Conservation (phyloP, 2,888 invertebrate genomes). For the Thelaira solivaga region DNA sequence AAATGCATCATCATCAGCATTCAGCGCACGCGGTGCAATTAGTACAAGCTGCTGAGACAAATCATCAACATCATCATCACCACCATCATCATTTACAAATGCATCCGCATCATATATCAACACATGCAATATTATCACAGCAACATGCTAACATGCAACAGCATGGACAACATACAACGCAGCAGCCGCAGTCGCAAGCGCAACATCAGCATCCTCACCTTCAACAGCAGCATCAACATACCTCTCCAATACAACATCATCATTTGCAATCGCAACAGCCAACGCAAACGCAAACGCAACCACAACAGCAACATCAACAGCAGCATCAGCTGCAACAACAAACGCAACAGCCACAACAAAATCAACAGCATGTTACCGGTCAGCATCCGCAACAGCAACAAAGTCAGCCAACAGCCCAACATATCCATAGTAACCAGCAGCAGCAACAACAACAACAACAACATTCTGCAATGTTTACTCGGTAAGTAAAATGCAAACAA, state of each 20-base stretch:
- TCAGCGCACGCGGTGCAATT: slow-evolving; percentile 56
- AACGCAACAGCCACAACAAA: slow-evolving; percentile 32
- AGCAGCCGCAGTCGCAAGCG: slow-evolving; percentile 64
- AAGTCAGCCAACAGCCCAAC: slow-evolving; percentile 45
- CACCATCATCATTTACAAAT: slow-evolving; percentile 65
- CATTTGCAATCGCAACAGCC: slow-evolving; percentile 35
- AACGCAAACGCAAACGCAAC: no score
- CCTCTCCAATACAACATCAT: slow-evolving; percentile 59
- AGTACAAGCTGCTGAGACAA: slow-evolving; percentile 48
- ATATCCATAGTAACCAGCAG: slow-evolving; percentile 58
- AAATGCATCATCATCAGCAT: slow-evolving; percentile 64
- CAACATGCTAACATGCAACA: slow-evolving; percentile 54
- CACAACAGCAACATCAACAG: slow-evolving; percentile 64
- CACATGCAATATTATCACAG: slow-evolving; percentile 60
- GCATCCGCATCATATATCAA: slow-evolving; percentile 65
- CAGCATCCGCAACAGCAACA: slow-evolving; percentile 66
- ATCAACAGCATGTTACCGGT: slow-evolving; percentile 54
- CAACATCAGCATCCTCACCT: slow-evolving; percentile 63
- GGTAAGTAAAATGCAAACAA: slow-evolving; percentile 63
- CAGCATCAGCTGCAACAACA: slow-evolving; percentile 64
- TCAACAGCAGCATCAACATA: slow-evolving; percentile 64
- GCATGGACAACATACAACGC: slow-evolving; percentile 61
- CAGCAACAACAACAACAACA: slow-evolving; percentile 66
- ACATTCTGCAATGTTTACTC: slow-evolving; percentile 68
- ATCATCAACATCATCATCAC: slow-evolving; percentile 60